Evolutionary conservation across 2,113 vertebrate species (phyloP).

Genomic region (Toxotes chatareus): DNA sequence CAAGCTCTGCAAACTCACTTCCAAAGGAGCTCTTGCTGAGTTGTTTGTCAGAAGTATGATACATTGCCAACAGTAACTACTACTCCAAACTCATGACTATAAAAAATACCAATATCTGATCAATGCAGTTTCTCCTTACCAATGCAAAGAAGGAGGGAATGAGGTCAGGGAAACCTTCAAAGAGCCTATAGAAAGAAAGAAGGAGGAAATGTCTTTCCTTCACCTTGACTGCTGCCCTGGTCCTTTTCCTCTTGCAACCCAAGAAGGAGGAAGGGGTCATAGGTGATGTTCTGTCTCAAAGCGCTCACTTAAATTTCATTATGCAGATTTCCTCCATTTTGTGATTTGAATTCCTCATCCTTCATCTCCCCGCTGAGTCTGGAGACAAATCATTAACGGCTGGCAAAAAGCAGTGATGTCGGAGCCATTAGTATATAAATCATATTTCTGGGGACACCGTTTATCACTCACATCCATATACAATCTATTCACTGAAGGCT

Average conservation of each 20-base stretch:
- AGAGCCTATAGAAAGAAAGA: no score
- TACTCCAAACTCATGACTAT: neutral
- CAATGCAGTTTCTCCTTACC: neutral
- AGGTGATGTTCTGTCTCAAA: constrained; percentile 42
- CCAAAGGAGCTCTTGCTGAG: neutral
- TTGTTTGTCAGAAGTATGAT: neutral
- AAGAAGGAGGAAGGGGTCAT: neutral
- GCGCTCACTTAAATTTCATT: constrained; percentile 27
- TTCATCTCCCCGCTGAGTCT: constrained; percentile 1
- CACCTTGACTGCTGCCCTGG: neutral
- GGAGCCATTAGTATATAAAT: constrained; percentile 9
- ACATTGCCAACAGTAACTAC: neutral
- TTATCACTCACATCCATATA: neutral
- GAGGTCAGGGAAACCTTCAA: neutral
- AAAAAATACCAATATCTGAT: constrained; percentile 9
- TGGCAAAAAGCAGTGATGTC: constrained; percentile 2
- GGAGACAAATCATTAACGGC: constrained; percentile 30
- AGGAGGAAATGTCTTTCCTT: neutral
- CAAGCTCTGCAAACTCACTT: neutral
- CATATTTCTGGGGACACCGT: neutral
- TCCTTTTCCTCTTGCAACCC: constrained; percentile 8
- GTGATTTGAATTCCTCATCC: constrained; percentile 18
- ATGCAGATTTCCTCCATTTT: constrained; percentile 44
- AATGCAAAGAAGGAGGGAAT: neutral
- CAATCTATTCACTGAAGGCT: neutral